These are phyloP conservation scores for Sebastes diaconus DNA, from an alignment of 2,797 vertebrate genomes.

Conservation along the genomic window DNA sequence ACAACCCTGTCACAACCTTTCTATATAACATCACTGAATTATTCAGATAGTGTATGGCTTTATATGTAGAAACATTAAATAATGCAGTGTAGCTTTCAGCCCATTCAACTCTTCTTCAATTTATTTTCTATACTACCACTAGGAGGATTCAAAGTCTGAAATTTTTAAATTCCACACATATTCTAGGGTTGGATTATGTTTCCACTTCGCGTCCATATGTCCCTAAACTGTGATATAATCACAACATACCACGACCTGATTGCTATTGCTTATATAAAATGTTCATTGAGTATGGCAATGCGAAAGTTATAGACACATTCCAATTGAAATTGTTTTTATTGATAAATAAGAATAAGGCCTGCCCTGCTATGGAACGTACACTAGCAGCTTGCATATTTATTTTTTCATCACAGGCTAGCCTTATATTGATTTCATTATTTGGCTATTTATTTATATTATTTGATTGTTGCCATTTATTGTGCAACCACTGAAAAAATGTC, in stretches of 20 bases:
- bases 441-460: not conserved
- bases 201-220: not conserved
- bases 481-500: no score
- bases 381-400: fast-evolving
- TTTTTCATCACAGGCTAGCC: not conserved
- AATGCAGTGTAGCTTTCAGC: not conserved
- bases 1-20: not conserved
- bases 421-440: not conserved
- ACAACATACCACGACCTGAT: not conserved
- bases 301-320: no score
- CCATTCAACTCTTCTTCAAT: not conserved
- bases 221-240: not conserved
- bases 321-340: not conserved
- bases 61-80: not conserved
- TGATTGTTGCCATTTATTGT: not conserved
- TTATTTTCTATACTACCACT: not conserved
- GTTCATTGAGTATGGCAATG: not conserved
- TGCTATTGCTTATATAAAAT: not conserved
- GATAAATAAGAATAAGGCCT: not conserved
- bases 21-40: not conserved
- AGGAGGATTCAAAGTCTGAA: not conserved
- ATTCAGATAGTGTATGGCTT: not conserved
- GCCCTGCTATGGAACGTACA: not conserved
- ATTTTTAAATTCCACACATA: not conserved
- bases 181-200: not conserved